Evolutionary conservation across 2,888 invertebrate genomes (phyloP).

Genomic region (Girardia tigrina): DNA sequence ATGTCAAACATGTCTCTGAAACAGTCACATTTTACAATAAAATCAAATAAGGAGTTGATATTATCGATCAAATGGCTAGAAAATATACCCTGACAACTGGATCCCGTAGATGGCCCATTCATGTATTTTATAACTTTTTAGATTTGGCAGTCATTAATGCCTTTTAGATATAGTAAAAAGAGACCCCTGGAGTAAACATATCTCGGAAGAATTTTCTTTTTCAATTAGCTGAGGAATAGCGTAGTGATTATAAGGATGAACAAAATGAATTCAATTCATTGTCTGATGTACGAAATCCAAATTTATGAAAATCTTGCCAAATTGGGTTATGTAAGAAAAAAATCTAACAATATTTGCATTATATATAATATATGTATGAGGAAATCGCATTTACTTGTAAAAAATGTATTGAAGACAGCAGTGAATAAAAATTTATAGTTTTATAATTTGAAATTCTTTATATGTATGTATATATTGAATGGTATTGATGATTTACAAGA

Average conservation of each 20-base stretch:
- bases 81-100: neutral
- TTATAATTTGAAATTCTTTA: too few relatives aligned
- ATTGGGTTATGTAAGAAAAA: neutral
- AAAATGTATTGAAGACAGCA: neutral
- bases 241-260: too few relatives aligned
- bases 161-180: neutral
- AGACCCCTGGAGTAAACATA: neutral
- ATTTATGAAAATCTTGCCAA: neutral
- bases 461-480: too few relatives aligned
- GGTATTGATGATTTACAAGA: neutral
- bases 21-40: neutral
- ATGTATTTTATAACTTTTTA: neutral
- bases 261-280: too few relatives aligned
- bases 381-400: neutral
- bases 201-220: too few relatives aligned
- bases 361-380: neutral
- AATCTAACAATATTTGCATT: neutral
- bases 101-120: too few relatives aligned
- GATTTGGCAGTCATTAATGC: neutral
- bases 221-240: too few relatives aligned
- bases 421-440: constrained; percentile 15
- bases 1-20: neutral
- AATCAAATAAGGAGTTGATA: neutral
- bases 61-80: neutral
- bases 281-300: too few relatives aligned